phyloP scores from a whole-genome alignment of 2,797 vertebrate species.

The Halcyon smyrnensis region DNA sequence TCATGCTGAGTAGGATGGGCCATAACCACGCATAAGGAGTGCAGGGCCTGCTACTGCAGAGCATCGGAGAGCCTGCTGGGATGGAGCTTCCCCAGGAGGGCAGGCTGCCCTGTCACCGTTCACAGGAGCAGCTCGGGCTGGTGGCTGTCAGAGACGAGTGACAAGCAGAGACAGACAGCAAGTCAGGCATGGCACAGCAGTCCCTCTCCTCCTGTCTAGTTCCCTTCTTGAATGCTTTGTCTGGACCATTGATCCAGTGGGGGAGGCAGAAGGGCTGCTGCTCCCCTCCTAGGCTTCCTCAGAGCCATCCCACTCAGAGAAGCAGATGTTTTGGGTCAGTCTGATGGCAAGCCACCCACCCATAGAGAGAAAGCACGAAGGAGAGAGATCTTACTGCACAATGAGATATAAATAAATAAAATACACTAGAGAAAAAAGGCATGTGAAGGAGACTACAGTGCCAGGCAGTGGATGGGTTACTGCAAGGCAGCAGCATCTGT shows the following conservation, averaged over 20 bases:
- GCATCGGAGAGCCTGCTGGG: neutral
- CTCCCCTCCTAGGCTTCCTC: conserved; percentile 17
- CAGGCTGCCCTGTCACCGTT: neutral
- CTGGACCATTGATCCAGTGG: neutral
- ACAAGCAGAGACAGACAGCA: neutral
- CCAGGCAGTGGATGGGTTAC: conserved; percentile 10
- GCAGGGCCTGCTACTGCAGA: neutral
- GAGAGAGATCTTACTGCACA: neutral
- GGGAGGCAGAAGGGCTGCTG: neutral
- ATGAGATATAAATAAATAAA: conserved; percentile 60
- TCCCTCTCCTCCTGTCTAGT: neutral
- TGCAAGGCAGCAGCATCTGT: conserved; percentile 20
- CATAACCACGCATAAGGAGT: accelerated
- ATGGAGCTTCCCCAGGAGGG: neutral
- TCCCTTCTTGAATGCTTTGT: neutral
- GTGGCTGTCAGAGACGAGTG: neutral
- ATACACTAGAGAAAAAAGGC: conserved; percentile 16
- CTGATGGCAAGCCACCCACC: neutral
- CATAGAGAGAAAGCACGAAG: neutral
- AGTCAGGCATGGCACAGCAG: neutral
- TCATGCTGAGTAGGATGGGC: neutral
- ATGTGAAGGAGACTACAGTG: conserved; percentile 39
- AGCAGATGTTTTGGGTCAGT: conserved; percentile 37
- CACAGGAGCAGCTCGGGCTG: neutral
- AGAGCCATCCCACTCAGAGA: neutral